phyloP scores from a whole-genome alignment of 2,113 vertebrate genomes.

The Anthoscopus minutus region DNA sequence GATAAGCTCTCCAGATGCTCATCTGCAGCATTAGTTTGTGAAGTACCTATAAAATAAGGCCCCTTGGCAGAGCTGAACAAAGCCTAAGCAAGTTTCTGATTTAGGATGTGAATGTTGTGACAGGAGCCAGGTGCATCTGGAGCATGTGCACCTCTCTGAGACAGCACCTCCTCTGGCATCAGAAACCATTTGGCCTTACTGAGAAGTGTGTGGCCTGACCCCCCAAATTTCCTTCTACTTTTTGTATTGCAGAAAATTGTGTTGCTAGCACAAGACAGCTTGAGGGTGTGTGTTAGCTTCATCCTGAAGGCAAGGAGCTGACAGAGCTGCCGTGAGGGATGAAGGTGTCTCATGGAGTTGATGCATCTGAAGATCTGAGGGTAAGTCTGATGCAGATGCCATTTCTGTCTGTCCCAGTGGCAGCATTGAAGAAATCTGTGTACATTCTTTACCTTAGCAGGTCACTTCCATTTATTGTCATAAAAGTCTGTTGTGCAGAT shows the following conservation, averaged over 20 bases:
- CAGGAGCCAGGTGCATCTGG: neutral
- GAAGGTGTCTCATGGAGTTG: neutral
- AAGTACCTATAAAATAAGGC: neutral
- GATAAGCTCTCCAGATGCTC: neutral
- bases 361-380: neutral
- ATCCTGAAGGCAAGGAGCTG: neutral
- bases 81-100: neutral
- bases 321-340: accelerated
- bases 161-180: neutral
- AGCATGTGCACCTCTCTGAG: neutral
- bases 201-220: neutral
- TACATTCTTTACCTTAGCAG: neutral
- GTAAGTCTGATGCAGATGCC: neutral
- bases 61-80: neutral
- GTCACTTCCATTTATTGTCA: neutral
- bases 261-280: neutral
- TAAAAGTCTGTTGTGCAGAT: neutral
- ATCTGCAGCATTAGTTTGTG: neutral
- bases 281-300: accelerated
- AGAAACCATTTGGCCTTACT: neutral
- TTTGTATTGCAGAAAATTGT: neutral
- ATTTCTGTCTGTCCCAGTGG: neutral
- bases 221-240: neutral
- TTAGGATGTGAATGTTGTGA: neutral
- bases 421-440: neutral